These are phyloP conservation scores for Lobophora halterata DNA, from an alignment of 2,888 invertebrate genomes.

Conservation along the genomic window DNA sequence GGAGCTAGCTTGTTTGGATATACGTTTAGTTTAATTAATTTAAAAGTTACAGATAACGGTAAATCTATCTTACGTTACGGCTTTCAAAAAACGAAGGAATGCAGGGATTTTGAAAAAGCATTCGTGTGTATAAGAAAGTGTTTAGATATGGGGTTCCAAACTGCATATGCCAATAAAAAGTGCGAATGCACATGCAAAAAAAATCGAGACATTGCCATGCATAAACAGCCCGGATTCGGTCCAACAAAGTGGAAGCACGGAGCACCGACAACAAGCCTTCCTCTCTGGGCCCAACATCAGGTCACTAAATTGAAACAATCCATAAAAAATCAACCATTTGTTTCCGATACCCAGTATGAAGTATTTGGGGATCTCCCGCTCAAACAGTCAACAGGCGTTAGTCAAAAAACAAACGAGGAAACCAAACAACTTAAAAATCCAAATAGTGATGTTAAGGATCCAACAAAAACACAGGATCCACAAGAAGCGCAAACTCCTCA, in stretches of 20 bases:
- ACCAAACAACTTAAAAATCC: no score
- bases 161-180: slow-evolving; percentile 52
- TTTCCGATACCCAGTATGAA: no score
- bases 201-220: slow-evolving; percentile 42
- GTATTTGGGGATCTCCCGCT: slow-evolving; percentile 7
- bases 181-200: slow-evolving; percentile 55
- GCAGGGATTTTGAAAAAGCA: slow-evolving; percentile 46
- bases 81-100: slow-evolving; percentile 52
- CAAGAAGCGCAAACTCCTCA: no score
- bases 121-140: slow-evolving; percentile 59
- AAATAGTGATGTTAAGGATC: no score
- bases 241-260: slow-evolving; percentile 41
- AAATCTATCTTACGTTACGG: slow-evolving; percentile 54
- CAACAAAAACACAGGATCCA: no score
- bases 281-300: slow-evolving; percentile 44
- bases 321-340: not conserved
- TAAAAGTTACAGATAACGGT: slow-evolving; percentile 22
- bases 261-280: slow-evolving; percentile 50
- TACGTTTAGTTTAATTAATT: no score
- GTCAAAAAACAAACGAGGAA: no score
- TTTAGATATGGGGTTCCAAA: slow-evolving; percentile 47
- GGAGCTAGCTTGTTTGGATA: no score
- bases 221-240: slow-evolving; percentile 16
- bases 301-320: not conserved
- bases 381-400: no score